Base-by-base conservation (phyloP, 2,888 invertebrate genomes). In the Perizoma flavofasciatum region DNA sequence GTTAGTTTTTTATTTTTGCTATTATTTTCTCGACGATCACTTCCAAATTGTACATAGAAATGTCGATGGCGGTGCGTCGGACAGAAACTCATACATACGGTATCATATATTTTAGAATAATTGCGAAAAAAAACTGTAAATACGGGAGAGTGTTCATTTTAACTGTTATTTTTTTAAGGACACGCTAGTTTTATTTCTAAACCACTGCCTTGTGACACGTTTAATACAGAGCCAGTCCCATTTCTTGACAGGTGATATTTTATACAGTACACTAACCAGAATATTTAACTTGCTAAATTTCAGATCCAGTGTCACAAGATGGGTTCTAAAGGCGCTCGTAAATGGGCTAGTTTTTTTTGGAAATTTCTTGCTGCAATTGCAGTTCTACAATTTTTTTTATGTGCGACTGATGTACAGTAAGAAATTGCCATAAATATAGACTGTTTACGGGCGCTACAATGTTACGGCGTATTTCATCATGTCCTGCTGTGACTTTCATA, bases 111-210 rank as follows among this genome's bases (percentile, higher is more conserved):
- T 69, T 69, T 70, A 70, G 64, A 61, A 81, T 81, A 77, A 77
- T 73, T 75, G 75, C 71, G 65, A 75, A 70, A 75, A 72, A 75
- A 83, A 80, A 22, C 22, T 89, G 90, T 90, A 90, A 87, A 90
- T 90, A 90, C 80, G 81, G 83, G 77, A 85, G 81, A 78, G 83
- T 88, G 86, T 88, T 88, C 87, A 86, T 85, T 89, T 82, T 84
- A 85, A 88, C 82, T 85, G 81, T 88, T 88, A 85, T 85, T 88
- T 88, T 87, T 89, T 85, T 85, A 86, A 83, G 84, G 79, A 84
- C 85, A 85, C 83, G 78, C 81, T 80, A 70, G 69, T 75, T 75
- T 70, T 61, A 70, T 77, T 75, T 73, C 64, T 75, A 66, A 72
- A 71, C 72, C 71, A 68, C 67, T 76, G 33, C 75, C 70, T 80